Conservation (phyloP, 2,113 vertebrate genomes). For the Meriones unguiculatus region DNA sequence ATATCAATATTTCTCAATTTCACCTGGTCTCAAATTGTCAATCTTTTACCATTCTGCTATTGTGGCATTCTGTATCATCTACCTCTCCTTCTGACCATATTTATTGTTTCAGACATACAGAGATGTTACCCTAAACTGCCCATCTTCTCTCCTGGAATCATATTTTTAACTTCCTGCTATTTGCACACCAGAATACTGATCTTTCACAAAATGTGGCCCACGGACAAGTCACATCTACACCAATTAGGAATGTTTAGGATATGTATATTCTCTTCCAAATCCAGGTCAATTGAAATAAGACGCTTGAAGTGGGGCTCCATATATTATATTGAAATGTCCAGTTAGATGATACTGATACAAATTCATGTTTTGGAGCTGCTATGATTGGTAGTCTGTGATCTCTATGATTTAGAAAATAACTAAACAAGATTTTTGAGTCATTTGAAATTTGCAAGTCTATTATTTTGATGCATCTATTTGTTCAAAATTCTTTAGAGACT, state of each 20-base stretch:
- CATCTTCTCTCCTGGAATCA: background rate
- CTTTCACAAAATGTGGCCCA: background rate
- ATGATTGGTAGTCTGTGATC: background rate
- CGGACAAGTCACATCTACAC: background rate
- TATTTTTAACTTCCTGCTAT: background rate
- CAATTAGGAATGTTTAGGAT: background rate
- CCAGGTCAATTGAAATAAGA: background rate
- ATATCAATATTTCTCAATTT: background rate
- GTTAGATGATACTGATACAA: background rate
- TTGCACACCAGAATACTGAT: no score
- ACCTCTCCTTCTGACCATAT: background rate
- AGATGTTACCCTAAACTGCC: background rate
- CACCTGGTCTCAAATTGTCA: background rate
- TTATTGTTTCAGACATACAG: background rate
- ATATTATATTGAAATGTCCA: background rate
- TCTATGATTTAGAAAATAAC: background rate
- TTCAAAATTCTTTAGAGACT: constrained; percentile 38
- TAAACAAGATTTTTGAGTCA: constrained; percentile 26
- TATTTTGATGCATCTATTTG: background rate
- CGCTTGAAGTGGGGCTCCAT: background rate
- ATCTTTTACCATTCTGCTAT: background rate
- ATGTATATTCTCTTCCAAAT: background rate
- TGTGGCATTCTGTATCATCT: background rate
- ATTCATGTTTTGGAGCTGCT: background rate
- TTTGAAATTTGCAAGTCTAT: constrained; percentile 29